Evolutionary conservation across 2,888 invertebrate species (phyloP), one percentile per base, ranked within the genome.

Genomic region (Galerucella calmariensis): DNA sequence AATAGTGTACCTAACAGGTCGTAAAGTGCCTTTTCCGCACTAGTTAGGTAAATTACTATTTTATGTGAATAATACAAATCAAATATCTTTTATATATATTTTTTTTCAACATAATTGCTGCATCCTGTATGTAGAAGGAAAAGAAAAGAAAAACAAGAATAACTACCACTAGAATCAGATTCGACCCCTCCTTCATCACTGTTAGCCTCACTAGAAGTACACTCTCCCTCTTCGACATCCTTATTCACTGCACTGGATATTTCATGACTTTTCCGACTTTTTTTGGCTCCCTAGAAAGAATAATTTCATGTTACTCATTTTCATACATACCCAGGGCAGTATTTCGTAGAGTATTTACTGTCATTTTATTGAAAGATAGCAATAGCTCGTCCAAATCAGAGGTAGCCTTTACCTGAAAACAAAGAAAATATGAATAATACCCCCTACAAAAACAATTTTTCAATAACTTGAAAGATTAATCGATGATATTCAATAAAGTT

Each of bases 151-250:
- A 78, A 75, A 65, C 75, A 48, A 76, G 75, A 78, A 71, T 72
- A 78, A 74, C 75, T 83, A 84, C 83, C 83, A 78, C 82, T 81
- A 78, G 85, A 87, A 75, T 90, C 89, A 62, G 88, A 87, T 74
- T 88, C 88, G 79, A 88, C 73, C 51, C 75, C 79, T 58, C 79
- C 82, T 62, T 79, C 79, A 24, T 77, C 75, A 67, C 61, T 48
- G 59, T 66, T 76, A 44, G 72, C 73, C 74, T 87, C 88, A 81
- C 90, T 90, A 62, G 90, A 90, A 79, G 91, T 91, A 86, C 92
- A 92, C 88, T 93, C 92, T 14, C 92, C 93, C 85, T 93, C 92
- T 88, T 93, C 92, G 67, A 90, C 83, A 79, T 86, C 86, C 3
- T 80, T 41, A 44, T 24, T 51, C 16, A 56, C n/a, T 46, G n/a